Evolutionary conservation across 2,797 vertebrate genomes (phyloP).

Genomic region (Malacoraja senta): DNA sequence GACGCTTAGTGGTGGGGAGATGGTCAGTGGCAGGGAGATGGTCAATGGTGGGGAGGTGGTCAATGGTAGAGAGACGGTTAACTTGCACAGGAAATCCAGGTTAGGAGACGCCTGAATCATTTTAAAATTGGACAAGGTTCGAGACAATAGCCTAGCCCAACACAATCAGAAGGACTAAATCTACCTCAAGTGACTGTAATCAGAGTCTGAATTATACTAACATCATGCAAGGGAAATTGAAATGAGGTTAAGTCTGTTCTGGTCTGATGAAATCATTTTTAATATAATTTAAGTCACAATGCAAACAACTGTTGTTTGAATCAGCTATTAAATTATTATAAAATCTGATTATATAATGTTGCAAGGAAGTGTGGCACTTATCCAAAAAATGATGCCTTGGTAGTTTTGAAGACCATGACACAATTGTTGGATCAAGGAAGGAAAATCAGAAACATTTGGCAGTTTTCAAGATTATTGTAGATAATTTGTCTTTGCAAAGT

Average conservation of each 20-base stretch:
- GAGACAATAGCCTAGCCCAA: not conserved
- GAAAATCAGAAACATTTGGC: not conserved
- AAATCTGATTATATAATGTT: not conserved
- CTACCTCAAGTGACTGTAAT: not conserved
- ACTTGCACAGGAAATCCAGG: too few species aligned
- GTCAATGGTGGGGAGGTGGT: too few species aligned
- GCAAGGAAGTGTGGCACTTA: not conserved
- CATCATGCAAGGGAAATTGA: not conserved
- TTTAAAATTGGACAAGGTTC: not conserved
- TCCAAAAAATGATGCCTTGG: not conserved
- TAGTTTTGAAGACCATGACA: not conserved
- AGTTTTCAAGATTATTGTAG: not conserved
- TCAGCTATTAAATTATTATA: constrained; percentile 1
- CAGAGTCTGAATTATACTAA: not conserved
- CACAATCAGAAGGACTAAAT: not conserved
- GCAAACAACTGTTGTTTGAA: not conserved
- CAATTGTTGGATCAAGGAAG: not conserved
- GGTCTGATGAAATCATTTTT: not conserved
- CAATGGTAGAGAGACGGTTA: too few species aligned
- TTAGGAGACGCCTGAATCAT: not conserved
- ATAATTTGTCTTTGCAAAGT: not conserved
- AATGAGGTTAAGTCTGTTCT: not conserved
- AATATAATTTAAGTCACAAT: not conserved
- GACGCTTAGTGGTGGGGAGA: too few species aligned
- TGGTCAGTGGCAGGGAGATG: too few species aligned